These are phyloP conservation scores for Myiagra hebetior DNA, from an alignment of 2,113 vertebrate species.

Conservation along the genomic window DNA sequence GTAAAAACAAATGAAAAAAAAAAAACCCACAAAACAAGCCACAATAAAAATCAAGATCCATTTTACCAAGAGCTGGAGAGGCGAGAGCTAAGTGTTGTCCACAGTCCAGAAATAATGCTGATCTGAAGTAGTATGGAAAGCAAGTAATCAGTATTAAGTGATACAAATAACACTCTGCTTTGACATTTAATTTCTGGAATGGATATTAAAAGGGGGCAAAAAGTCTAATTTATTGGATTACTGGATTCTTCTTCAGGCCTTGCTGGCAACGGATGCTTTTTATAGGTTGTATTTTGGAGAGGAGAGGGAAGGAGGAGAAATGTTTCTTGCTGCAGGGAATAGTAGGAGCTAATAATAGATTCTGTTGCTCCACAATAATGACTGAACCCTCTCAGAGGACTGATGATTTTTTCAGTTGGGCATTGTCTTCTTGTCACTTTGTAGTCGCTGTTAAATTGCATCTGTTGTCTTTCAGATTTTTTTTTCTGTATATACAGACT, in stretches of 20 bases:
- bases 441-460: not conserved
- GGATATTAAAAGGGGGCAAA: not conserved
- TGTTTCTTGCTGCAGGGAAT: not conserved
- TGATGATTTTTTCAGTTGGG: not conserved
- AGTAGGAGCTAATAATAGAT: not conserved
- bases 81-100: not conserved
- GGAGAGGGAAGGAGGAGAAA: not conserved
- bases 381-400: not conserved
- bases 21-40: not conserved
- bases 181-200: conserved; percentile 3
- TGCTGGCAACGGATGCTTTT: not conserved
- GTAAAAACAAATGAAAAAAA: not conserved
- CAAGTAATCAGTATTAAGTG: not conserved
- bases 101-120: not conserved
- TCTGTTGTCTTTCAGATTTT: not conserved
- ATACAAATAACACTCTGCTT: not conserved
- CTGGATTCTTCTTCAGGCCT: not conserved
- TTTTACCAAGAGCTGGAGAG: not conserved
- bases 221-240: not conserved
- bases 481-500: not conserved
- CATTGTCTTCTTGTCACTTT: not conserved
- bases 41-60: not conserved
- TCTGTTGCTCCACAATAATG: not conserved
- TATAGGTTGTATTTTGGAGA: not conserved
- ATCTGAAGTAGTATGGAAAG: not conserved